Percentiles rank a stretch among this genome's conserved stretches.
Evolutionary conservation across 2,888 invertebrate species (phyloP).

Genomic region (Acleris emargana): DNA sequence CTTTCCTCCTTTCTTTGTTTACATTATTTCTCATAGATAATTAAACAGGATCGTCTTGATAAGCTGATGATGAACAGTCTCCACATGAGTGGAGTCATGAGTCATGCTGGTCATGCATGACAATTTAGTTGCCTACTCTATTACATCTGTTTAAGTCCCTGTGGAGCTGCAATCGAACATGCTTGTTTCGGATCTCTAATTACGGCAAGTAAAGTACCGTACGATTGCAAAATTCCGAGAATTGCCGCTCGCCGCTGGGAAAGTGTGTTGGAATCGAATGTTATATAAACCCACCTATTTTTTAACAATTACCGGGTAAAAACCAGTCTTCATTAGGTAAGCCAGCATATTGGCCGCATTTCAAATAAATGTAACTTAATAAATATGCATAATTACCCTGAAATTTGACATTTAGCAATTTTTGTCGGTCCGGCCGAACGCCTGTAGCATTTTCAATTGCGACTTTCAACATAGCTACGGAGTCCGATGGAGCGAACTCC

Average conservation of each 20-base stretch:
- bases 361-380: constrained; percentile 1
- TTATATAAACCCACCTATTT: constrained; percentile 30
- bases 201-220: constrained; percentile 4
- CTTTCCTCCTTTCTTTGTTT: too few relatives aligned
- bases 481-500: constrained; percentile 89
- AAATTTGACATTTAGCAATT: constrained; percentile 94
- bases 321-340: not conserved
- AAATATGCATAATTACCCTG: constrained; percentile 86
- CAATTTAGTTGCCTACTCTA: too few relatives aligned
- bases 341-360: constrained; percentile 1
- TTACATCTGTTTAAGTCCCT: too few relatives aligned
- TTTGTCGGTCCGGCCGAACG: constrained; percentile 96
- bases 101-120: too few relatives aligned
- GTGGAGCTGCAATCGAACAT: not conserved
- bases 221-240: constrained; percentile 11
- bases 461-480: constrained; percentile 92
- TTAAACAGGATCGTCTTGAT: too few relatives aligned
- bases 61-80: too few relatives aligned
- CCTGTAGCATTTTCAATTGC: constrained; percentile 94
- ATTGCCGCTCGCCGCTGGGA: not conserved
- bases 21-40: too few relatives aligned
- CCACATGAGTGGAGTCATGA: too few relatives aligned
- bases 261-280: constrained; percentile 1
- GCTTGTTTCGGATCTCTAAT: not conserved
- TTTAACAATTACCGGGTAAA: not conserved